A percentile compares a stretch with the other conserved stretches of the same genome.
phyloP scores from a whole-genome alignment of 2,797 vertebrate genomes.

The Pogonophryne albipinna region DNA sequence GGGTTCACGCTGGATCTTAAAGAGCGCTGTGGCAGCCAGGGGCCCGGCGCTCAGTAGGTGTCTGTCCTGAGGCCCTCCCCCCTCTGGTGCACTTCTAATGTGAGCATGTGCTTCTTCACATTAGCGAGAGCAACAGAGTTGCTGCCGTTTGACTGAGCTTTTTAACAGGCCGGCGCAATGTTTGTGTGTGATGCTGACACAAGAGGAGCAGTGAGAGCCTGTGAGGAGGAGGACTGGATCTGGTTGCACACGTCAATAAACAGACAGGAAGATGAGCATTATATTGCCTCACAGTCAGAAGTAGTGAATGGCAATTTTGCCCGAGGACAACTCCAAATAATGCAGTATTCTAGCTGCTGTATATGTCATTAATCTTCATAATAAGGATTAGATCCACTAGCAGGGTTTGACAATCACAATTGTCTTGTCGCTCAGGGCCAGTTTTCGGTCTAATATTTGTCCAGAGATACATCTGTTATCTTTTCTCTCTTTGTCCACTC shows the following conservation, averaged over 20 bases:
- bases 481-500: conserved; percentile 22
- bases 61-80: conserved; percentile 58
- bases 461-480: conserved; percentile 26
- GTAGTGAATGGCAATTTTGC: conserved; percentile 58
- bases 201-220: conserved; percentile 39
- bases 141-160: conserved; percentile 65
- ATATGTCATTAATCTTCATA: conserved; percentile 64
- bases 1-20: conserved; percentile 60
- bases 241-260: conserved; percentile 64
- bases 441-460: conserved; percentile 43
- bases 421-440: conserved; percentile 44
- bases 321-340: conserved; percentile 45
- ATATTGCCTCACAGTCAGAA: conserved; percentile 43
- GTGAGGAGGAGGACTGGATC: conserved; percentile 35
- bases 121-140: conserved; percentile 57
- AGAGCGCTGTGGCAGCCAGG: conserved; percentile 54
- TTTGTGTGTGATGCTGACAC: conserved; percentile 60
- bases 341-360: conserved; percentile 40
- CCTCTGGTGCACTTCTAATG: conserved; percentile 60
- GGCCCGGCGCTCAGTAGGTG: conserved; percentile 62
- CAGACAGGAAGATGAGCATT: conserved; percentile 58
- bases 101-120: conserved; percentile 58
- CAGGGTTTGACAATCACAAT: conserved; percentile 49
- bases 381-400: conserved; percentile 59
- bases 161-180: conserved; percentile 56